phyloP scores from a whole-genome alignment of 2,113 vertebrate species.

The Campylorhamphus procurvoides region DNA sequence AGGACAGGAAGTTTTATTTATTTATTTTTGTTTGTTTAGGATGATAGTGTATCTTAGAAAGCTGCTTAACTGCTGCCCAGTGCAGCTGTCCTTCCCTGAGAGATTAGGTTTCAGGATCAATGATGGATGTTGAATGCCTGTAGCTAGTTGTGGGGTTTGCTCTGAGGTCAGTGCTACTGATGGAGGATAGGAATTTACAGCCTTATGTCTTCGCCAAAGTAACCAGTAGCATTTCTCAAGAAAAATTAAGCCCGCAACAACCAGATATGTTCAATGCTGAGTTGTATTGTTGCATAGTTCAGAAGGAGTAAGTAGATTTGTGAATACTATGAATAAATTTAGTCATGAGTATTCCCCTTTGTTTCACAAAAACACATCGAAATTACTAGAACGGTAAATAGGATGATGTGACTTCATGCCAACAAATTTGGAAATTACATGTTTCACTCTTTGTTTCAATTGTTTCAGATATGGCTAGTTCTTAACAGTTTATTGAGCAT shows the following conservation, averaged over 20 bases:
- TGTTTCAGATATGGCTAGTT: background rate
- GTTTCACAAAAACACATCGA: background rate
- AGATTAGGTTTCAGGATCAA: slow-evolving; percentile 87
- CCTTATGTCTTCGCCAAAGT: slow-evolving; percentile 52
- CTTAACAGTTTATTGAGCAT: background rate
- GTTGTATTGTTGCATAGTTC: slow-evolving; percentile 11
- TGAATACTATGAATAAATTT: background rate
- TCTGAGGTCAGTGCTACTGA: slow-evolving; percentile 78
- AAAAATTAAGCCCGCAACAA: background rate
- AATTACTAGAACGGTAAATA: background rate
- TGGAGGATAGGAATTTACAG: slow-evolving; percentile 79
- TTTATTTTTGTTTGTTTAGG: slow-evolving; percentile 37
- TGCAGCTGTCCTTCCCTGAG: slow-evolving; percentile 88
- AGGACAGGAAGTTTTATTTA: slow-evolving; percentile 41
- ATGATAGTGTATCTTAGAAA: slow-evolving; percentile 74
- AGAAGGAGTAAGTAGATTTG: background rate
- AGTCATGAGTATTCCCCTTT: background rate
- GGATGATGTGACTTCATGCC: background rate
- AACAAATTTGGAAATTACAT: background rate
- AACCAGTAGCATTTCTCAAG: slow-evolving; percentile 37
- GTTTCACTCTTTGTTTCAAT: background rate
- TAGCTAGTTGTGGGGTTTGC: slow-evolving; percentile 87
- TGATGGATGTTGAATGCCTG: slow-evolving; percentile 89
- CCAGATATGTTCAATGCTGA: slow-evolving; percentile 6
- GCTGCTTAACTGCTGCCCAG: slow-evolving; percentile 69